A percentile compares a stretch with the other conserved stretches of the same genome.
Evolutionary conservation across 2,888 invertebrate species (phyloP).

Genomic region (Loripinus fragilis): DNA sequence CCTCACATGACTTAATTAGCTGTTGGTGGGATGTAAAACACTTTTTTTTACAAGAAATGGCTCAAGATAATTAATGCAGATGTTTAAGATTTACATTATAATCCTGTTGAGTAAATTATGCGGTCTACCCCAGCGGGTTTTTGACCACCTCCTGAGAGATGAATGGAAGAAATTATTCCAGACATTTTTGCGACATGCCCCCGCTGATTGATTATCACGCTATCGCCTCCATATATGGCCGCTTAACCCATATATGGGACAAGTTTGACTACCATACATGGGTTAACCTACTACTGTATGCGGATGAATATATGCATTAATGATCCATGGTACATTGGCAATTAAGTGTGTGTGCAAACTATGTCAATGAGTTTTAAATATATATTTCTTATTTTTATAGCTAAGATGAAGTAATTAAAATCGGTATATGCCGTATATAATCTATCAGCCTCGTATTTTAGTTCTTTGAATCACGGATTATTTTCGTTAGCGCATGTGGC

Average conservation of each 20-base stretch:
- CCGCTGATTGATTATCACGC: neutral
- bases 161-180: neutral
- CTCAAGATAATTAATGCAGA: no score
- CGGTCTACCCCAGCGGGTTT: no score
- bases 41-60: no score
- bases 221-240: conserved; percentile 81
- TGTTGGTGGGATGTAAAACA: no score
- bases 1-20: no score
- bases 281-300: conserved; percentile 44
- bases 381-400: no score
- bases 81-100: no score
- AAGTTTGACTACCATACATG: conserved; percentile 52
- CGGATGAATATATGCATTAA: conserved; percentile 43
- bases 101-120: no score
- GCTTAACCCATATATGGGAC: conserved; percentile 74
- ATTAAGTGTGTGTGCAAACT: neutral
- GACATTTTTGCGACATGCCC: neutral
- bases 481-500: neutral
- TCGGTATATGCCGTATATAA: neutral
- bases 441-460: neutral
- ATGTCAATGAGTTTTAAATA: no score
- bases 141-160: neutral
- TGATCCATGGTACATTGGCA: conserved; percentile 18
- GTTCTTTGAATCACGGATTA: neutral
- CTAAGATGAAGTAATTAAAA: no score